Base-by-base conservation (phyloP, 2,888 invertebrate species). In the Mythimna vitellina region DNA sequence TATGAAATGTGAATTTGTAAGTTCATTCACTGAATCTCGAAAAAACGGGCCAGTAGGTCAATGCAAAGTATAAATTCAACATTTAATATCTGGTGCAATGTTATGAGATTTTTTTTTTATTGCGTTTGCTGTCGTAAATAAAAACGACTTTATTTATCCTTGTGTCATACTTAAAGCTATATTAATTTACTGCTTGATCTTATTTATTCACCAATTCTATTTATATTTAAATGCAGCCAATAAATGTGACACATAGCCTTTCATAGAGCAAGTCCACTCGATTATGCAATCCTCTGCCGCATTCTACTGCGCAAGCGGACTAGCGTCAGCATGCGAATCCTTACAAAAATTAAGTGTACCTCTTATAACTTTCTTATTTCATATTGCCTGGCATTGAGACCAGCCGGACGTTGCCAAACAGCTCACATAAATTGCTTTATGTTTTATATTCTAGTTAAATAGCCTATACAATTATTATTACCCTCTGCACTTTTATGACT, bases 391-490 rank as follows among this genome's bases (percentile, higher is more conserved):
- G 81, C 86, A 69, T 72, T 78, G 73, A 73, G 61, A 62, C 29
- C 29, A 22, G 54, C 60, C 51, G 57, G 68, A 60, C 68, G 68
- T 74, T 84, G 84, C 84, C 84, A 84, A 84, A 86, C 57, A 57
- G 32, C 57, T 61, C 66, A 70, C 49, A 83, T 84, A 83, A 66
- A 76, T 81, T 67, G 20, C 61, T 29, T 12, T 22, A 29, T 17
- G 46, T 57, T 72, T 74, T 64, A 49, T 65, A 70, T 62, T 68
- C 42, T n/a, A 42, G 42, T 82, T 65, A 66, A 81, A 76, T 56
- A 76, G 56, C 56, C 77, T 76, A 67, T 76, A 14, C 20, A 66
- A 81, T 67, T n/a, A n/a, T n/a, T n/a, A n/a, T n/a, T 76, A 46
- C 42, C 61, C 42, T 62, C 46, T 29, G 29, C 54, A 51, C 22